Evolutionary conservation across 2,113 vertebrate genomes (phyloP).

Genomic region (Semnornis frantzii): DNA sequence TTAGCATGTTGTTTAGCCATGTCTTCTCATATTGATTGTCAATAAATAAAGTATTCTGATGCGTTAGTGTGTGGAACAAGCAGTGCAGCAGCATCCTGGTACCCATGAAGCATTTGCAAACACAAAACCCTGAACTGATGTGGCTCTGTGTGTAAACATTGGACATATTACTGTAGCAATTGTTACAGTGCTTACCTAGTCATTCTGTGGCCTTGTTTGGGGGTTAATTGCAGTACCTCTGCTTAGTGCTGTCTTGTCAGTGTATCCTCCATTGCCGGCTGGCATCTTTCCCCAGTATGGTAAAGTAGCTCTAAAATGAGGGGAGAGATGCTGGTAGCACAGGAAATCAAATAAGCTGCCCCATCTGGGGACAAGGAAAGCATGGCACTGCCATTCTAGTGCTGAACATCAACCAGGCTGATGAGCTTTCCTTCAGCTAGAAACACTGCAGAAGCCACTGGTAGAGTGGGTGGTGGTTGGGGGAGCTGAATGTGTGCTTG

Average conservation of each 20-base stretch:
- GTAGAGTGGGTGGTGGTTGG: background rate
- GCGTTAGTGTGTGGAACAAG: background rate
- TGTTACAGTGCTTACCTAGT: background rate
- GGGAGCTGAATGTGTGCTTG: background rate
- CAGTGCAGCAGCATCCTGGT: conserved; percentile 30
- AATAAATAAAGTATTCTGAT: background rate
- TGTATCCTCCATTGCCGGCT: background rate
- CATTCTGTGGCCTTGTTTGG: background rate
- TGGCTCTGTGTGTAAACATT: background rate
- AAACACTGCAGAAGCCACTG: background rate
- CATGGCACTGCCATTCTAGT: background rate
- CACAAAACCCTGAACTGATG: background rate
- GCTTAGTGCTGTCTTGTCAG: background rate
- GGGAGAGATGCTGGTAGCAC: background rate
- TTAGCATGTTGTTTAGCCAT: background rate
- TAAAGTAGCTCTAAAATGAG: background rate
- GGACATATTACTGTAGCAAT: background rate
- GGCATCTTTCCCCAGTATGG: background rate
- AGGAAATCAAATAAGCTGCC: background rate
- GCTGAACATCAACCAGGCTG: background rate
- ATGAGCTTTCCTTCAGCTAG: background rate
- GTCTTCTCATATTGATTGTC: background rate
- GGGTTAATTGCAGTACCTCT: background rate
- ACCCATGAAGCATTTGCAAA: conserved; percentile 3
- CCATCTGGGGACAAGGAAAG: too few species aligned